Evolutionary conservation across 2,797 vertebrate species (phyloP), one percentile per base, ranked within the genome.

Genomic region (Pterois miles): DNA sequence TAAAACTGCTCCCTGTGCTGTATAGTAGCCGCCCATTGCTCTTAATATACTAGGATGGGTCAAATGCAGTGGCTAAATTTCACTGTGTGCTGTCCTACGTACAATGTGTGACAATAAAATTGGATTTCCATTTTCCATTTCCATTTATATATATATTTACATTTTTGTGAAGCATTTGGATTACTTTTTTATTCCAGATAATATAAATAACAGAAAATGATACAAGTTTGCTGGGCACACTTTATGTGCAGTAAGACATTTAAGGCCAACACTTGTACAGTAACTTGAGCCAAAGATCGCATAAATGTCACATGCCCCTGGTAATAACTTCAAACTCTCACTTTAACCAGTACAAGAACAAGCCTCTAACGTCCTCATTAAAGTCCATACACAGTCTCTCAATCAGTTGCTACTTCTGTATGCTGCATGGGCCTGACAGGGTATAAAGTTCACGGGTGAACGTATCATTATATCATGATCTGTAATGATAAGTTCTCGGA

Each of bases 401-500:
- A 91, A 93, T 93, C 89, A 90, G 86, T 74, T 80, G 68, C 88
- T 86, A 75, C 86, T 86, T 84, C 67, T 88, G 81, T 53, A 88
- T 81, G 81, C 90, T 75, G 73, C 63, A 69, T 23, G 63, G 86
- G 81, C 83, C 80, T 74, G 90, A 84, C 83, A 76, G 77, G 90
- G 85, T 85, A 89, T 88, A 89, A 91, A 90, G 91, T 93, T 93
- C 89, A 93, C 88, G 80, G 90, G 90, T 88, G 77, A 93, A 91
- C 78, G 65, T 89, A 92, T 94, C 90, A 93, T 94, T 92, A 93
- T 92, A 92, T 88, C 86, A 93, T 91, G 84, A 94, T 92, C 86
- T 87, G 81, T 93, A 92, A 95, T 94, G 89, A 95, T 91, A 94
- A 94, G 74, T 94, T 93, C 92, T 92, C 77, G 60, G 85, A 95